These are phyloP conservation scores for Pionites leucogaster DNA, from an alignment of 2,113 vertebrate species.

Conservation along the genomic window DNA sequence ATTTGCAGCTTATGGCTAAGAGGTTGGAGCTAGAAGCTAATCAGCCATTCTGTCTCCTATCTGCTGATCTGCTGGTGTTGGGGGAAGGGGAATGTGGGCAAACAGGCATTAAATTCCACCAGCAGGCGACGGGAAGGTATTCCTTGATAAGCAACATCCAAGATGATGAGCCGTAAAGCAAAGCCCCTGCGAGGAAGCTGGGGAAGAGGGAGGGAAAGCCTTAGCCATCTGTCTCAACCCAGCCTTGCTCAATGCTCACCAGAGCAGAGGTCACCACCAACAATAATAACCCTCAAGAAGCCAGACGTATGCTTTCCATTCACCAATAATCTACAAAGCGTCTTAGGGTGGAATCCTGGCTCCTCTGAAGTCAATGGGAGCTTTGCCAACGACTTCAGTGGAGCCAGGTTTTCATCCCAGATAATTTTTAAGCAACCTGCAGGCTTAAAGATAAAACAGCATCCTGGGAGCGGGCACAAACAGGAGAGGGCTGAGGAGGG, in stretches of 20 bases:
- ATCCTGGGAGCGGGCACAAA: conserved; percentile 7
- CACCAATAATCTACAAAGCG: conserved; percentile 66
- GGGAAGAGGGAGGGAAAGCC: conserved; percentile 22
- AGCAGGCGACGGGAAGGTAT: conserved; percentile 13
- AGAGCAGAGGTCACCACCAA: conserved; percentile 66
- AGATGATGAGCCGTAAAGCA: conserved; percentile 35
- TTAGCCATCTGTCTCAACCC: conserved; percentile 32
- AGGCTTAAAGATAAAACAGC: conserved; percentile 43
- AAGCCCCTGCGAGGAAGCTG: conserved; percentile 15
- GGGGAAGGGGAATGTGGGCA: conserved; percentile 54
- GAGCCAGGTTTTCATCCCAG: conserved; percentile 65
- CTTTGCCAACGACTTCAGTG: conserved; percentile 54
- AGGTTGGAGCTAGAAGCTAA: conserved; percentile 40
- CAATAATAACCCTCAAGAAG: conserved; percentile 57
- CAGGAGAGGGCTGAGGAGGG: not conserved
- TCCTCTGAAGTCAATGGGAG: conserved; percentile 65
- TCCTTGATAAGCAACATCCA: conserved; percentile 51
- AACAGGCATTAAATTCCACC: conserved; percentile 65
- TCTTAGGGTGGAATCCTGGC: conserved; percentile 62
- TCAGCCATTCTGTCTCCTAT: conserved; percentile 67
- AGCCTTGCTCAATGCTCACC: conserved; percentile 35
- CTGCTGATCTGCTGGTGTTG: conserved; percentile 38
- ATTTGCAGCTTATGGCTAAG: conserved; percentile 42
- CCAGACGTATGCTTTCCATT: conserved; percentile 61
- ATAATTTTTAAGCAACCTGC: conserved; percentile 55